These are phyloP conservation scores for Tachyglossus aculeatus DNA, from an alignment of 2,797 vertebrate genomes.

Conservation along the genomic window DNA sequence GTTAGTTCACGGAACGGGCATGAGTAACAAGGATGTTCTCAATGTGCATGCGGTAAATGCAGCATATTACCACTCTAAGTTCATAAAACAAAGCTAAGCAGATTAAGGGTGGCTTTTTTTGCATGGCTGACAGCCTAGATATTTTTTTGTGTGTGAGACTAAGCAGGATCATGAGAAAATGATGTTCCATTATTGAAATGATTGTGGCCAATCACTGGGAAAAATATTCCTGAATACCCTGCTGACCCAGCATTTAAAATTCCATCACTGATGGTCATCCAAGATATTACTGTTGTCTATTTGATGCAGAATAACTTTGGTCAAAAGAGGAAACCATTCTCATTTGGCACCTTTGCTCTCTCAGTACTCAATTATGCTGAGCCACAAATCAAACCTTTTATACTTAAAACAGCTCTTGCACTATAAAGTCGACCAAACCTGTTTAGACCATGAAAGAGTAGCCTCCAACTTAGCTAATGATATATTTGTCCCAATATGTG, in stretches of 20 bases:
- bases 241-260: background rate
- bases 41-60: background rate
- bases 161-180: background rate
- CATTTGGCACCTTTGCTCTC: background rate
- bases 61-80: background rate
- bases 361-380: background rate
- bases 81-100: constrained; percentile 1
- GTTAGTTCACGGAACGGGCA: too few species aligned
- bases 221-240: background rate
- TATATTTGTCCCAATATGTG: too few species aligned
- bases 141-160: constrained; percentile 7
- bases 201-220: background rate
- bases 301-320: too few species aligned
- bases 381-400: background rate
- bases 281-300: too few species aligned
- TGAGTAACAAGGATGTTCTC: too few species aligned
- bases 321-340: constrained; percentile 4
- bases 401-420: background rate
- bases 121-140: background rate
- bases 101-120: constrained; percentile 28
- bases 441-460: too few species aligned
- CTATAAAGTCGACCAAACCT: too few species aligned
- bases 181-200: background rate
- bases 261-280: background rate
- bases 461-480: too few species aligned